Percentiles rank a stretch among this genome's conserved stretches.
These are phyloP conservation scores for Idaea aversata DNA, from an alignment of 2,888 invertebrate species.

Conservation along the genomic window DNA sequence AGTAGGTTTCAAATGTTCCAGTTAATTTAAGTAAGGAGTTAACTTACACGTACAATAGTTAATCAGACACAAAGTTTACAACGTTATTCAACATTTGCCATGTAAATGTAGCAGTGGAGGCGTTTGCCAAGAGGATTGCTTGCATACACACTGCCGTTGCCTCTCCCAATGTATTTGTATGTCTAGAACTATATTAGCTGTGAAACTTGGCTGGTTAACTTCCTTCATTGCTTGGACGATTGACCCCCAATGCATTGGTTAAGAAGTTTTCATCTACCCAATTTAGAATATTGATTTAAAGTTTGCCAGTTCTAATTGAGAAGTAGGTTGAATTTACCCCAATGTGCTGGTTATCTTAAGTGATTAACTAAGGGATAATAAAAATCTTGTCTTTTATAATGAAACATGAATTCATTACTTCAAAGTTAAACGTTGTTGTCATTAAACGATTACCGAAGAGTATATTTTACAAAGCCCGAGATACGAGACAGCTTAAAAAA, in stretches of 20 bases:
- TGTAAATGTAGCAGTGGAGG: slow-evolving; percentile 15
- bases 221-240: slow-evolving; percentile 15
- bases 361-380: background rate
- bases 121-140: slow-evolving; percentile 17
- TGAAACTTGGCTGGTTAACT: slow-evolving; percentile 17
- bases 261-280: background rate
- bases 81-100: slow-evolving; percentile 19
- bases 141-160: slow-evolving; percentile 5
- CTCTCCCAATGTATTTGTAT: slow-evolving; percentile 18
- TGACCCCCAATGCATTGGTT: slow-evolving; percentile 12
- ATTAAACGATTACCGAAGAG: slow-evolving; percentile 28
- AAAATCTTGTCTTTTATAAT: background rate
- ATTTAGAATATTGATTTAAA: background rate
- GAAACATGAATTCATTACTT: background rate
- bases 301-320: background rate
- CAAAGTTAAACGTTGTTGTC: slow-evolving; percentile 8
- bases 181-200: slow-evolving; percentile 20
- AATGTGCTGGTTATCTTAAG: background rate
- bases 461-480: slow-evolving; percentile 14
- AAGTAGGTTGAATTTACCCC: background rate
- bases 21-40: slow-evolving; percentile 7
- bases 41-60: slow-evolving; percentile 13
- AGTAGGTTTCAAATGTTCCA: background rate
- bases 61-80: slow-evolving; percentile 17
- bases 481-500: slow-evolving; percentile 10